These are phyloP conservation scores for Heterotis niloticus DNA, from an alignment of 2,113 vertebrate genomes.

Conservation along the genomic window DNA sequence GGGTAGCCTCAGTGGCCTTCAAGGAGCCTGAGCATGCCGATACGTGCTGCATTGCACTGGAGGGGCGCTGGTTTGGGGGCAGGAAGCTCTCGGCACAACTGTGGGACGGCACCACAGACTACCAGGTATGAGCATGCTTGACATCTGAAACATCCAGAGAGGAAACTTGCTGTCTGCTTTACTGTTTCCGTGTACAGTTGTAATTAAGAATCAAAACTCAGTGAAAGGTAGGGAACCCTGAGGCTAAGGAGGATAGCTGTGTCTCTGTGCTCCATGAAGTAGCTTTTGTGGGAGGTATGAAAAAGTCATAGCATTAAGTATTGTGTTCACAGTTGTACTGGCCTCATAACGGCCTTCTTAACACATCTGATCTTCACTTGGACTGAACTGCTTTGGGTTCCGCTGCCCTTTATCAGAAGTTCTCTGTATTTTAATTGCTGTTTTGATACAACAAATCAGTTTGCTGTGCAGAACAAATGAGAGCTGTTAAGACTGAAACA, in stretches of 20 bases:
- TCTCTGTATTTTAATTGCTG: background rate
- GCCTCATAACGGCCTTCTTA: too few relatives aligned
- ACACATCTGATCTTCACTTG: too few relatives aligned
- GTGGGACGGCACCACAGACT: conserved; percentile 90
- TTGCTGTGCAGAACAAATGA: background rate
- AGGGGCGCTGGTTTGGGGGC: conserved; percentile 93
- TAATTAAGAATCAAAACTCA: background rate
- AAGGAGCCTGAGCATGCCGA: conserved; percentile 82
- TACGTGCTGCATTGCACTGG: conserved; percentile 72
- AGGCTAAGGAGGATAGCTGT: too few relatives aligned
- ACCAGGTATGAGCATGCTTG: conserved; percentile 69
- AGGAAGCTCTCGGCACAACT: conserved; percentile 77
- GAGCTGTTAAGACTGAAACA: conserved; percentile 19
- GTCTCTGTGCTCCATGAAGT: too few relatives aligned
- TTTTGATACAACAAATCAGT: background rate
- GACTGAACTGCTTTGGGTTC: background rate
- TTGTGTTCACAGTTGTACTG: too few relatives aligned
- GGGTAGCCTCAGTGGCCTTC: conserved; percentile 89
- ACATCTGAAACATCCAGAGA: background rate
- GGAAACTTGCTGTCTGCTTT: background rate
- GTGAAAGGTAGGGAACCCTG: too few relatives aligned
- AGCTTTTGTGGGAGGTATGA: too few relatives aligned
- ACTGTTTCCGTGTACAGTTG: background rate
- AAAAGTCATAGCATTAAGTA: too few relatives aligned
- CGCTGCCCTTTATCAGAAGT: background rate